Evolutionary conservation across 2,797 vertebrate species (phyloP).

Genomic region (Pipistrellus kuhlii): DNA sequence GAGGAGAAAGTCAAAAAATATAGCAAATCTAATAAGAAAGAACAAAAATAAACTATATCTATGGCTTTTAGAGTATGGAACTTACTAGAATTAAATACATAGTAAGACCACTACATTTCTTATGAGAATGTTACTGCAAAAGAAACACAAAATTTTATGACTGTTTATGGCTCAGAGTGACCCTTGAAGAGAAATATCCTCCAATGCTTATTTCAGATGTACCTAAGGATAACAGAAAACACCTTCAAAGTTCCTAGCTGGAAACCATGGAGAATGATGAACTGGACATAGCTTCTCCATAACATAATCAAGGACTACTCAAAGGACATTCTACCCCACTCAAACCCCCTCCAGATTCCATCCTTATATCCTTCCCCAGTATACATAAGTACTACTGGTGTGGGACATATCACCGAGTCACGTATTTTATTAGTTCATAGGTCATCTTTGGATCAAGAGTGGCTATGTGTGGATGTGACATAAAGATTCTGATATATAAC

Average conservation of each 20-base stretch:
- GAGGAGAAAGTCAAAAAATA: constrained; percentile 55
- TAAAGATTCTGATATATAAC: not conserved
- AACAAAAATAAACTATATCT: not conserved
- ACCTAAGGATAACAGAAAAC: not conserved
- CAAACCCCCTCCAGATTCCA: not conserved
- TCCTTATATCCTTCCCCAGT: not conserved
- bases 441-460: not conserved
- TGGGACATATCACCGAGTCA: not conserved
- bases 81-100: constrained; percentile 9
- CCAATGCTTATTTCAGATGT: constrained; percentile 20
- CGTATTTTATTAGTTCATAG: not conserved
- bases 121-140: not conserved
- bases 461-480: not conserved
- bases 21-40: constrained; percentile 13
- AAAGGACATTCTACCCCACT: not conserved
- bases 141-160: not conserved
- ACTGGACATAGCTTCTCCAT: not conserved
- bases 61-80: not conserved
- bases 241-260: not conserved
- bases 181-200: not conserved
- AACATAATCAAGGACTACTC: not conserved
- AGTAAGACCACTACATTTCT: constrained; percentile 5
- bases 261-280: not conserved
- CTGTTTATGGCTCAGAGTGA: not conserved
- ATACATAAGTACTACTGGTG: not conserved